Conservation (phyloP, 2,797 vertebrate species). For the Acrocephalus scirpaceus region DNA sequence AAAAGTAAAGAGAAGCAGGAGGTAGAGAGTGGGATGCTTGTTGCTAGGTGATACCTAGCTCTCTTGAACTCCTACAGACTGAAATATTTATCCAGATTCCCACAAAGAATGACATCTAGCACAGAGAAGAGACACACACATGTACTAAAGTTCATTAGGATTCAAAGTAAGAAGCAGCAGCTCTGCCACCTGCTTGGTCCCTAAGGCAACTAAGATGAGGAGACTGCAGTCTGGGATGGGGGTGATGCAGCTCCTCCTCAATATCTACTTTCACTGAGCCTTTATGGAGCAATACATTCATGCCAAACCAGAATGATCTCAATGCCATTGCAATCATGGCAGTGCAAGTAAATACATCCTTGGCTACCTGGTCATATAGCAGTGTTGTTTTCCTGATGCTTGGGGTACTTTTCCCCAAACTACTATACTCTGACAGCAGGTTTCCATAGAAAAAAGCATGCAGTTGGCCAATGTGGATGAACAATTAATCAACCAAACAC, state of each 20-base stretch:
- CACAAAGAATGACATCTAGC: neutral
- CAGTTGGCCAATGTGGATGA: neutral
- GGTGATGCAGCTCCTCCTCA: neutral
- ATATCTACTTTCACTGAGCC: neutral
- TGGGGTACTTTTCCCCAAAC: neutral
- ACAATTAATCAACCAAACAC: neutral
- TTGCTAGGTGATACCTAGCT: slow-evolving; percentile 73
- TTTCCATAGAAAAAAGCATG: neutral
- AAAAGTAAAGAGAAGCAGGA: slow-evolving; percentile 57
- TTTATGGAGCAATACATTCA: neutral
- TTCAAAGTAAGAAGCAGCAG: neutral
- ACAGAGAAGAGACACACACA: neutral
- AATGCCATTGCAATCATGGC: accelerated
- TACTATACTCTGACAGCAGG: neutral
- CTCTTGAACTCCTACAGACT: slow-evolving; percentile 60
- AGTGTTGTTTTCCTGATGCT: neutral
- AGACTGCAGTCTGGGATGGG: neutral
- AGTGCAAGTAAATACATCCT: accelerated
- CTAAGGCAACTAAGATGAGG: neutral
- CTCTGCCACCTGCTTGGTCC: neutral
- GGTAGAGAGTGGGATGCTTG: slow-evolving; percentile 40
- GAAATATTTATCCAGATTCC: slow-evolving; percentile 59
- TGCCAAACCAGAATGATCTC: neutral
- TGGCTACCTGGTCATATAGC: neutral
- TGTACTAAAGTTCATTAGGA: neutral